phyloP scores from a whole-genome alignment of 2,113 vertebrate species.

The Oenanthe melanoleuca region DNA sequence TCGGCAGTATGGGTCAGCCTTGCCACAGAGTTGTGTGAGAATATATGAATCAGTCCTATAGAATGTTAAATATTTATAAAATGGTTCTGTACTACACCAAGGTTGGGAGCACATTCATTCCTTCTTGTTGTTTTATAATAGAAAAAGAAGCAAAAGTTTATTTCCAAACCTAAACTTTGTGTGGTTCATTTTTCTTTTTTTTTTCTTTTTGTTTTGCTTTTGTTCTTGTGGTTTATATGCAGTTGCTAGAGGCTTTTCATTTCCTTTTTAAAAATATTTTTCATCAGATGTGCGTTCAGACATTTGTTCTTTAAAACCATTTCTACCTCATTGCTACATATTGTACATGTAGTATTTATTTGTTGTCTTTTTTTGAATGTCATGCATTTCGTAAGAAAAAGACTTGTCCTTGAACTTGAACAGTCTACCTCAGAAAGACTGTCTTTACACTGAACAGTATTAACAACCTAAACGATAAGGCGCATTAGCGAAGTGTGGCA shows the following conservation, averaged over 20 bases:
- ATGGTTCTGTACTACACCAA: slow-evolving; percentile 81
- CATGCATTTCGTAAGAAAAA: slow-evolving; percentile 89
- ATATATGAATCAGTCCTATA: slow-evolving; percentile 85
- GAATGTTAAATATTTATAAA: slow-evolving; percentile 85
- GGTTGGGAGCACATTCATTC: slow-evolving; percentile 83
- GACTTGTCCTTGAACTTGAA: slow-evolving; percentile 92
- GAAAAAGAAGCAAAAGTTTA: slow-evolving; percentile 76
- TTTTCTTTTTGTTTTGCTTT: neutral
- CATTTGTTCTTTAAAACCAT: slow-evolving; percentile 95
- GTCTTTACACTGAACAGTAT: slow-evolving; percentile 94
- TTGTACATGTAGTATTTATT: slow-evolving; percentile 98
- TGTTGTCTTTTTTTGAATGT: slow-evolving; percentile 98
- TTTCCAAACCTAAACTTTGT: slow-evolving; percentile 69
- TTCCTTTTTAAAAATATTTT: slow-evolving; percentile 68
- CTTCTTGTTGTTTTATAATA: slow-evolving; percentile 76
- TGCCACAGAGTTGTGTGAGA: slow-evolving; percentile 83
- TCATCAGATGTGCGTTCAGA: slow-evolving; percentile 82
- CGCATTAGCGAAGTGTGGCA: slow-evolving; percentile 82
- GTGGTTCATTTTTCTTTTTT: neutral
- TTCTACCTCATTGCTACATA: slow-evolving; percentile 99
- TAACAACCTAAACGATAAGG: slow-evolving; percentile 84
- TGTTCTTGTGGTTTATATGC: slow-evolving; percentile 72
- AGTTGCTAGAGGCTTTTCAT: slow-evolving; percentile 75
- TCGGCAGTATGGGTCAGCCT: slow-evolving; percentile 83
- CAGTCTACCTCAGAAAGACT: slow-evolving; percentile 99